Evolutionary conservation across 2,797 vertebrate genomes (phyloP).

Genomic region (Karalla daura): DNA sequence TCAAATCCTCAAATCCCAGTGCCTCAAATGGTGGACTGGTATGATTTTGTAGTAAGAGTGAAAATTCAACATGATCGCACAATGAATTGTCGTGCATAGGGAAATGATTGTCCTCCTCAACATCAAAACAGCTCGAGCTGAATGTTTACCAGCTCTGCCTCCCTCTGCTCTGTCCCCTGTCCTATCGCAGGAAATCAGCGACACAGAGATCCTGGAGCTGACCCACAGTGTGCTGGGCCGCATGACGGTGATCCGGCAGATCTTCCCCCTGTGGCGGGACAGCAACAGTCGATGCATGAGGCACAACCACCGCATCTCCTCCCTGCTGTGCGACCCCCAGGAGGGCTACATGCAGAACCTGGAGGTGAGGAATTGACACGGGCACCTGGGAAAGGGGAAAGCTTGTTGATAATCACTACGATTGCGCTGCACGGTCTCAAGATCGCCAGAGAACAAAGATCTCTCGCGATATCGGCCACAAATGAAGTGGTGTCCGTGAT

Average conservation of each 20-base stretch:
- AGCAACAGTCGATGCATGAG: constrained; percentile 90
- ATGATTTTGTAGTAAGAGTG: neutral
- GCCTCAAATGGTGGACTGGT: neutral
- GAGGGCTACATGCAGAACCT: constrained; percentile 97
- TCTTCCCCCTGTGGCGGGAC: constrained; percentile 91
- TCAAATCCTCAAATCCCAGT: neutral
- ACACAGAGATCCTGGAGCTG: constrained; percentile 93
- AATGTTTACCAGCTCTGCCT: neutral
- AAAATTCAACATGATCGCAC: too few species aligned
- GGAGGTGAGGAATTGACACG: constrained; percentile 81
- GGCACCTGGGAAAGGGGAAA: too few species aligned
- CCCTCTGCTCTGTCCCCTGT: neutral
- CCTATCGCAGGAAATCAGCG: constrained; percentile 93
- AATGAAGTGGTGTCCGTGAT: too few species aligned
- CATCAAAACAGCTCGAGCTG: constrained; percentile 32
- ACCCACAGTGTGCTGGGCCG: constrained; percentile 93
- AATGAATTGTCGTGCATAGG: constrained; percentile 49
- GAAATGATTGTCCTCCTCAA: constrained; percentile 48
- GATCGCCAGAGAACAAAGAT: too few species aligned
- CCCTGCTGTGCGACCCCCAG: constrained; percentile 94
- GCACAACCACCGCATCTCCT: constrained; percentile 95
- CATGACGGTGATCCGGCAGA: constrained; percentile 96
- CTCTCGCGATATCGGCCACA: too few species aligned
- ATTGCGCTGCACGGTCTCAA: too few species aligned
- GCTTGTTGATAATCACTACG: too few species aligned